phyloP scores from a whole-genome alignment of 35 echinoderm and acorn worm species.

The Patiria miniata region DNA sequence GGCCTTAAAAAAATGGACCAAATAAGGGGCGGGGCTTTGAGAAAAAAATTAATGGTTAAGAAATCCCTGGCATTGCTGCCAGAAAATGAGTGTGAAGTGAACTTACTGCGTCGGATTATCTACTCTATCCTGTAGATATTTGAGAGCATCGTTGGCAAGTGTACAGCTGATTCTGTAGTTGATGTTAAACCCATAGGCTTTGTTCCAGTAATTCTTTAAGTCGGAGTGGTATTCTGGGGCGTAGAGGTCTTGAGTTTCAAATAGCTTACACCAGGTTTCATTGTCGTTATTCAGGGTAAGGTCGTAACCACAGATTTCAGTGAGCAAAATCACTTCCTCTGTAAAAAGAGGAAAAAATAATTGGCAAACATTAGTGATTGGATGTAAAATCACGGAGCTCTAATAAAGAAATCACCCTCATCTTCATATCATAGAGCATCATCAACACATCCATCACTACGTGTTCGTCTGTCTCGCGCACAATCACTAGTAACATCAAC shows the following conservation, averaged over 20 bases:
- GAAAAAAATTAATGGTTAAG: too few relatives aligned
- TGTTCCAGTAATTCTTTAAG: constrained; percentile 58
- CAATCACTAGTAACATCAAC: too few relatives aligned
- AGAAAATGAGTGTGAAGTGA: too few relatives aligned
- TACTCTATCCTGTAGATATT: constrained; percentile 19
- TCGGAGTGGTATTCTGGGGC: constrained; percentile 58
- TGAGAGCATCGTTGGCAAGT: constrained; percentile 43
- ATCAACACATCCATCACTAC: too few relatives aligned
- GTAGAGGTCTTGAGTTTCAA: constrained; percentile 31
- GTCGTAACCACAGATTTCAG: constrained; percentile 49
- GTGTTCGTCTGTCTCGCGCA: too few relatives aligned
- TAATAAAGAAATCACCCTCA: too few relatives aligned
- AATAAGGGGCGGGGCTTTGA: too few relatives aligned
- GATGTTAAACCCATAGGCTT: constrained; percentile 39
- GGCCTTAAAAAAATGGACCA: too few relatives aligned
- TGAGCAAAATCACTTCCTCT: constrained; percentile 37
- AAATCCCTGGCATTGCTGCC: too few relatives aligned
- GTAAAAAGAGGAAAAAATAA: constrained; percentile 4
- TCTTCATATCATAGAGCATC: too few relatives aligned
- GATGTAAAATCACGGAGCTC: too few relatives aligned
- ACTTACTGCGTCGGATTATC: background rate
- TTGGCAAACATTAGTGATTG: too few relatives aligned
- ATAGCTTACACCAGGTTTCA: constrained; percentile 22
- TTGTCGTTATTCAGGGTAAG: constrained; percentile 32
- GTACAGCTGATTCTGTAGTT: constrained; percentile 47